Evolutionary conservation across 2,797 vertebrate genomes (phyloP), one percentile per base, ranked within the genome.

Genomic region (Chelmon rostratus): DNA sequence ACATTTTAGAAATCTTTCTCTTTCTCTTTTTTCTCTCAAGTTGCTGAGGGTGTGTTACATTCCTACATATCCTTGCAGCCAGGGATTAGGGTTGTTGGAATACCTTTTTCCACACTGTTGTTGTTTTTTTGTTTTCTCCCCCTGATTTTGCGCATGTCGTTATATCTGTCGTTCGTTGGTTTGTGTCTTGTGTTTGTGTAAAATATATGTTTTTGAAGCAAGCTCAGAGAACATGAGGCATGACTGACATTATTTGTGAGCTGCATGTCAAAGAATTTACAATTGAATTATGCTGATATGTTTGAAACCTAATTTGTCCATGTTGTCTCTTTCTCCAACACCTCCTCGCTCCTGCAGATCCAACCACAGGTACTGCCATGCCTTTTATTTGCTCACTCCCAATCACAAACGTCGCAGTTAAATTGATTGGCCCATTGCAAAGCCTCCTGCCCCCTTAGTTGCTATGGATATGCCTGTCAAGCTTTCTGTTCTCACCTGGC

Each of bases 291-390:
- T 31, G 5, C 35, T 53, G 9, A 58, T 31, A 28, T 84, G 52
- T 74, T 57, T 76, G 18, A 19, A 44, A 56, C 8, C 47, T 89
- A 54, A 88, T 78, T 74, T 85, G 57, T 76, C 35, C 88, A 40
- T 86, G 38, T 84, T 76, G 70, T 65, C 62, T 91, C 89, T 82
- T 80, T 65, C 85, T 68, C 75, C 79, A 63, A 77, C 67, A 50
- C 33, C 13, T 78, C 23, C 54, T 84, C 57, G 85, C 19, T 65
- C 50, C 81, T 73, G 59, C 86, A 95, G 95, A 96, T 31, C n/a
- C 74, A 28, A 82, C 59, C 44, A 93, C 94, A 95, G 95, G 95
- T 96, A 95, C 59, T 47, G 63, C 54, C 42, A 58, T 18, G 1
- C 12, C 54, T 54, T 54, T 73, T 74, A 35, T 67, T 58, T 65